Evolutionary conservation across 1,140 invertebrate species (phyloP), one percentile per base, ranked within the genome.

Genomic region (Psix sp.): DNA sequence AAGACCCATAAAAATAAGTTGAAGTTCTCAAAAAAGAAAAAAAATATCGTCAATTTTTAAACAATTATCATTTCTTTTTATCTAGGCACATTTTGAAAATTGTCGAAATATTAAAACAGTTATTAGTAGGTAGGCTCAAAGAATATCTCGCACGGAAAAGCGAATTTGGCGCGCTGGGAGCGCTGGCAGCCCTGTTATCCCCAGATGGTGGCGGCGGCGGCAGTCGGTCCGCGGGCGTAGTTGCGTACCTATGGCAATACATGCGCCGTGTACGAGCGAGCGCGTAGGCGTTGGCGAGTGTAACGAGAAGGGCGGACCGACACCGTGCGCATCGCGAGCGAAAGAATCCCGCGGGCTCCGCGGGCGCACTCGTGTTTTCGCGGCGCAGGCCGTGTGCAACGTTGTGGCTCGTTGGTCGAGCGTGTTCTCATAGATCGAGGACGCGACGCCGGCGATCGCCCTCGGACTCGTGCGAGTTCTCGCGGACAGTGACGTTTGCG

Each of bases 221-320:
- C 38, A 1, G 10, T 15, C 10, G 9, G 38, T 5, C 4, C 18
- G 18, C 56, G 73, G 48, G 60, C 56, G 67, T 67, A 66, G 66
- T 76, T 72, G 62, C 73, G 48, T 76, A 62, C 38, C 67, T 71
- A 49, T 38, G 43, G 51, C 31, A 62, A 52, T 63, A 70, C 42
- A 57, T 75, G 73, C 38, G 52, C 56, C 60, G 60, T 66, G 62
- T 74, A 62, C 56, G 5, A 63, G 62, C 62, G 33, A 49, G 57
- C 67, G 74, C 68, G 67, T 76, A 76, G 74, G 67, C 74, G 67
- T 76, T 76, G 74, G 62, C 74, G 67, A 76, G 56, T 71, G 73
- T 59, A 59, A 66, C 57, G 62, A 56, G 43, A 74, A 68, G 71
- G 65, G 49, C 42, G 62, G 62, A 57, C 43, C 49, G 71, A 59